Evolutionary conservation across 1,140 invertebrate species (phyloP), one percentile per base, ranked within the genome.

Genomic region (Dreissena polymorpha): DNA sequence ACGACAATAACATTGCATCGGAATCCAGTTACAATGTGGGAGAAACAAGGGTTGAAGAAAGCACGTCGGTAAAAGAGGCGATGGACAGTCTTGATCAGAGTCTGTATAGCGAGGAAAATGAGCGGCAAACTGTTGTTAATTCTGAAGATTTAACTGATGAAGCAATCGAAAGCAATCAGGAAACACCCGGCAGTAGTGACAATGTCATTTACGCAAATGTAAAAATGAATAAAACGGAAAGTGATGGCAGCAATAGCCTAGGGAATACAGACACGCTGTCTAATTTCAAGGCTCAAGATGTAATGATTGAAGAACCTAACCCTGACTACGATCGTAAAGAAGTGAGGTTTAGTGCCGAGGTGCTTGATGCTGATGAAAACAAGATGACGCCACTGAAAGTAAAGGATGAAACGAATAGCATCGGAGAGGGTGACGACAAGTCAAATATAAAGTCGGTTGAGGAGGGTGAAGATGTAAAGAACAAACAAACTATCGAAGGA

Each of bases 341-440:
- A 57, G 85, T 86, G 21, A 16, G 85, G 53, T 86, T 86, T 49
- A 64, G 69, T 12, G 60, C 72, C 12, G 64, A 84, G 68, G 85
- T 86, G 10, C 53, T 86, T 13, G 82, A 86, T 60, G 71, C 85
- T 27, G 77, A 72, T 55, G 78, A 80, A 77, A 86, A 86, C 64
- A 81, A 84, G 71, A 63, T 84, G 27, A 72, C 80, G 65, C 81
- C 82, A 60, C 51, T 86, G 3, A 84, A 76, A 53, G 39, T 50
- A 13, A 80, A 84, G 69, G 50, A 79, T 16, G 84, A 80, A 68
- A 55, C 83, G 21, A 39, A 27, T 16, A 60, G 60, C 16, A 65
- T 13, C 10, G 18, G 12, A 21, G 64, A 74, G 23, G 49, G 21
- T 21, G 23, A 25, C 29, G 12, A 51, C 6, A 57, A 63, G 10